Evolutionary conservation across 1,140 invertebrate species (phyloP).

Genomic region (Frieseomelitta varia): DNA sequence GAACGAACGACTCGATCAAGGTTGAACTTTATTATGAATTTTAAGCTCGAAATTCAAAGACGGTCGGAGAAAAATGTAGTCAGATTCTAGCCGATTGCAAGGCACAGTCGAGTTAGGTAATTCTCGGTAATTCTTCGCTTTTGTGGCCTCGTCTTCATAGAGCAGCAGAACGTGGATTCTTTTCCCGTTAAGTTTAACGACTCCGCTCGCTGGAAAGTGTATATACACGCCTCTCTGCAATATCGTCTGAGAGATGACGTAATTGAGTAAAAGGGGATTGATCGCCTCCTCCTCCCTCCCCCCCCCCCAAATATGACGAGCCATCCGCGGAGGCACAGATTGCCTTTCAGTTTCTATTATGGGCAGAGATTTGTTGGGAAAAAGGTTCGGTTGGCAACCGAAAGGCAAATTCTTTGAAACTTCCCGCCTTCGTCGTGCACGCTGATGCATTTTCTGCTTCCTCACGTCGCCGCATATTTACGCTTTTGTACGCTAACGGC

Average conservation of each 20-base stretch:
- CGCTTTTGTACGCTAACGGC: not conserved
- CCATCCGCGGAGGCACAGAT: slow-evolving; percentile 37
- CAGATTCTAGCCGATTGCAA: not conserved
- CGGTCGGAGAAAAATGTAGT: not conserved
- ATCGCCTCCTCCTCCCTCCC: too few relatives aligned
- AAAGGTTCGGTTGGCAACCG: slow-evolving; percentile 9
- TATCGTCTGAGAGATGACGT: slow-evolving; percentile 44
- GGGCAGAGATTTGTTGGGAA: slow-evolving; percentile 4
- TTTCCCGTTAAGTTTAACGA: slow-evolving; percentile 48
- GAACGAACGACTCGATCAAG: too few relatives aligned
- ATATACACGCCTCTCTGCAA: slow-evolving; percentile 14
- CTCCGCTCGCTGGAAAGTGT: slow-evolving; percentile 42
- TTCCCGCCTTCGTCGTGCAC: not conserved
- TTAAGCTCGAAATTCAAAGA: too few relatives aligned
- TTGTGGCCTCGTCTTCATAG: not conserved
- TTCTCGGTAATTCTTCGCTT: not conserved
- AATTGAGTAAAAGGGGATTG: slow-evolving; percentile 54
- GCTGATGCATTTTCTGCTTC: not conserved
- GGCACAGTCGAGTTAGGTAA: not conserved
- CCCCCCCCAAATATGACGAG: slow-evolving; percentile 48
- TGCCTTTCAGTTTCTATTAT: slow-evolving; percentile 51
- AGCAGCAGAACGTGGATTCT: not conserved
- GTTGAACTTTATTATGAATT: too few relatives aligned
- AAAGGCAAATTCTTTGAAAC: not conserved
- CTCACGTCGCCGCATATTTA: not conserved